These are phyloP conservation scores for Apus apus DNA, from an alignment of 2,113 vertebrate species.

Conservation along the genomic window DNA sequence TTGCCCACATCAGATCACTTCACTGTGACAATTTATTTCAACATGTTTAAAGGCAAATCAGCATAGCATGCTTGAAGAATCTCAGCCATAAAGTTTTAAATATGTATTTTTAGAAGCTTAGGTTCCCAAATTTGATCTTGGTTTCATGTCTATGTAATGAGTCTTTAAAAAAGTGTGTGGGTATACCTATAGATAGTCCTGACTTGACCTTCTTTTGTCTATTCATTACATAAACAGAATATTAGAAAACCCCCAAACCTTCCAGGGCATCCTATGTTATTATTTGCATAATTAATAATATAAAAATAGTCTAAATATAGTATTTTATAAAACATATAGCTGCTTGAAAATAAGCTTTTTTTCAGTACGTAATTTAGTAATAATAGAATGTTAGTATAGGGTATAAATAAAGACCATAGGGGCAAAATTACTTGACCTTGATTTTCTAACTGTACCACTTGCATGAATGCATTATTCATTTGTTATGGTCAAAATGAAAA, in stretches of 20 bases:
- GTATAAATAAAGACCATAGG: not conserved
- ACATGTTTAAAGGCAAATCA: not conserved
- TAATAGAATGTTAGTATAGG: not conserved
- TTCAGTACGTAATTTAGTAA: not conserved
- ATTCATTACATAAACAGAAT: not conserved
- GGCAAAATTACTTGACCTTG: conserved; percentile 12
- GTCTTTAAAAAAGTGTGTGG: not conserved
- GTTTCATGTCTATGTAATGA: not conserved
- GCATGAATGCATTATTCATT: conserved; percentile 40
- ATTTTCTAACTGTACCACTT: conserved; percentile 63
- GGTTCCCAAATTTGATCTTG: not conserved
- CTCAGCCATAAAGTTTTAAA: not conserved
- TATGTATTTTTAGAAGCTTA: not conserved
- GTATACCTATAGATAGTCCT: not conserved
- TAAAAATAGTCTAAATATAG: not conserved
- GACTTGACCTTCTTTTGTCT: not conserved
- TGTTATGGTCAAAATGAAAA: conserved; percentile 57
- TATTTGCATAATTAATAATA: not conserved
- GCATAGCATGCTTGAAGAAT: not conserved
- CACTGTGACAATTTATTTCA: not conserved
- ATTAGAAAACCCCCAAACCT: not conserved
- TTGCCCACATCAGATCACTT: not conserved
- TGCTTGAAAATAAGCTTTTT: not conserved
- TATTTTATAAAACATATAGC: not conserved
- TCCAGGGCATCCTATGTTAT: not conserved